Conservation (phyloP, 2,888 invertebrate genomes). For the Hemicrepidius hirtus region DNA sequence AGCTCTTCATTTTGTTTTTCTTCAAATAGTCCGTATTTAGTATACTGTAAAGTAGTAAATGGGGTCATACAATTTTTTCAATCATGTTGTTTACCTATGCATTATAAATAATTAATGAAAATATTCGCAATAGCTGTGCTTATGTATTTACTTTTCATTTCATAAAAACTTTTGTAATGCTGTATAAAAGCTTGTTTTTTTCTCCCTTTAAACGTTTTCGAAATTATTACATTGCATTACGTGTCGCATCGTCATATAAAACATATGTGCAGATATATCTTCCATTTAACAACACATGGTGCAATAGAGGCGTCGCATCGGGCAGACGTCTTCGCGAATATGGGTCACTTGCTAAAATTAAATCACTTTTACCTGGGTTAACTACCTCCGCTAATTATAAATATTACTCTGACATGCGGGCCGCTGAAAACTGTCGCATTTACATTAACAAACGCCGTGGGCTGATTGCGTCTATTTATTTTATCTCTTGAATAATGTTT, state of each 20-base stretch:
- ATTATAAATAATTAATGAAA: too few relatives aligned
- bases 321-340: slow-evolving; percentile 62
- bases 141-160: too few relatives aligned
- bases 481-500: slow-evolving; percentile 29
- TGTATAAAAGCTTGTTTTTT: neutral
- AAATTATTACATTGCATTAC: slow-evolving; percentile 12
- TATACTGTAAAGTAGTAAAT: too few relatives aligned
- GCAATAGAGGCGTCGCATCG: slow-evolving; percentile 49
- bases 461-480: slow-evolving; percentile 34
- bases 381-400: slow-evolving; percentile 69
- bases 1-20: too few relatives aligned
- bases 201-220: neutral
- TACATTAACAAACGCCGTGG: slow-evolving; percentile 36
- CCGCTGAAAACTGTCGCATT: slow-evolving; percentile 55
- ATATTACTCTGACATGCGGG: slow-evolving; percentile 58
- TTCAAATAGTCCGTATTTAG: too few relatives aligned
- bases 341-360: slow-evolving; percentile 70
- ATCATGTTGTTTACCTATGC: too few relatives aligned
- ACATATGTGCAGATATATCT: slow-evolving; percentile 45
- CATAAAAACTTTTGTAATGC: too few relatives aligned
- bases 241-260: slow-evolving; percentile 34
- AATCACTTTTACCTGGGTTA: slow-evolving; percentile 71
- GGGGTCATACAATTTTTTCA: too few relatives aligned
- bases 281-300: slow-evolving; percentile 46
- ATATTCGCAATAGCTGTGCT: too few relatives aligned